A percentile compares a stretch with the other conserved stretches of the same genome.
These are phyloP conservation scores for Microcaecilia unicolor DNA, from an alignment of 2,797 vertebrate species.

Conservation along the genomic window DNA sequence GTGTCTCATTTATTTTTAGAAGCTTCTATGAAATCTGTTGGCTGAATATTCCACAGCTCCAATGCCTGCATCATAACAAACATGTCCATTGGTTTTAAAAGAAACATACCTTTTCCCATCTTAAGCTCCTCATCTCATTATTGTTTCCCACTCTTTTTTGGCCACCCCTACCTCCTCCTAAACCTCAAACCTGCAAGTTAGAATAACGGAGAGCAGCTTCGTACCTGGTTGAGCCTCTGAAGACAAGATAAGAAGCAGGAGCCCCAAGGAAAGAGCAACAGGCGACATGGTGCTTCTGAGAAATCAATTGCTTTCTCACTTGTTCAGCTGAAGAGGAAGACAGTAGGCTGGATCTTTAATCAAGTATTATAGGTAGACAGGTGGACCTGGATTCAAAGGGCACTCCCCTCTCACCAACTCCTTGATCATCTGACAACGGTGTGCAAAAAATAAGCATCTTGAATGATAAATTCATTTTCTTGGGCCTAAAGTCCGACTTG, in stretches of 20 bases:
- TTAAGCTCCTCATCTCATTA: background rate
- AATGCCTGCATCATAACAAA: no score
- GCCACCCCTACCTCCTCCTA: background rate
- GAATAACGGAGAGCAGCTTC: background rate
- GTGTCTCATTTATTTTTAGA: no score
- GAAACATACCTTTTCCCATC: no score
- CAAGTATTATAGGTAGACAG: background rate
- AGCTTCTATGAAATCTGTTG: no score
- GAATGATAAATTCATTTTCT: no score
- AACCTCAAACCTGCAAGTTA: background rate
- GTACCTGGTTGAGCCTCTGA: slow-evolving; percentile 19
- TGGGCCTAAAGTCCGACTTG: no score
- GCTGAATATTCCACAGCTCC: no score
- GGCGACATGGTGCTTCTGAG: no score
- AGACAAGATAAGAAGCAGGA: background rate
- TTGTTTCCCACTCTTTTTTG: background rate
- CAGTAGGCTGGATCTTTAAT: background rate
- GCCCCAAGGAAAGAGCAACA: background rate
- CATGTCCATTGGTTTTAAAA: no score
- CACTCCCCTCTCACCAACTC: accelerated
- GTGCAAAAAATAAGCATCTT: background rate
- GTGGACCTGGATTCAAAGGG: background rate
- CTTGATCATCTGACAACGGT: background rate
- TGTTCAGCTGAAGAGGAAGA: no score
- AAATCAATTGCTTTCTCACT: no score